Evolutionary conservation across 2,797 vertebrate genomes (phyloP).

Genomic region (Tarsius wallacei): DNA sequence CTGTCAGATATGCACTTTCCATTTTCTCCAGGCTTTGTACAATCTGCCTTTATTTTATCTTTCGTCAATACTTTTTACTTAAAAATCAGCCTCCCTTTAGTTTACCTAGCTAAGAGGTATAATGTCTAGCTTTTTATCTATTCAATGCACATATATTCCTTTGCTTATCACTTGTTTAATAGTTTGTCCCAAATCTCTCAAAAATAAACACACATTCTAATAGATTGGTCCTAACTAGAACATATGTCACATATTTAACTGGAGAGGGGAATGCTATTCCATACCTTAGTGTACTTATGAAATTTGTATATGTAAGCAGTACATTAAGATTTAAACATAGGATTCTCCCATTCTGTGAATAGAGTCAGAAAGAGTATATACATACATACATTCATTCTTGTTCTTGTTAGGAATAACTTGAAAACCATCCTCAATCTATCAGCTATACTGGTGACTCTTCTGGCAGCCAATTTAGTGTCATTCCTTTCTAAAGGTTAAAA

Average conservation of each 20-base stretch:
- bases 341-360: not conserved
- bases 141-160: not conserved
- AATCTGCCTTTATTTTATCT: conserved; percentile 42
- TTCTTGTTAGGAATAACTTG: not conserved
- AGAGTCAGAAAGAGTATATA: not conserved
- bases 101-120: not conserved
- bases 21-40: not conserved
- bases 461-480: not conserved
- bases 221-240: not conserved
- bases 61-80: conserved; percentile 26
- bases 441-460: not conserved
- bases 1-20: conserved; percentile 16
- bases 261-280: not conserved
- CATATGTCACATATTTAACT: not conserved
- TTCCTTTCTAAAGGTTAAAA: not conserved
- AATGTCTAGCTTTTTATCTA: not conserved
- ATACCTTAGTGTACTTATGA: not conserved
- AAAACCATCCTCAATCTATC: not conserved
- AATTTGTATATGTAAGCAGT: not conserved
- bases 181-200: not conserved
- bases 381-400: not conserved
- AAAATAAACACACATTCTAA: not conserved
- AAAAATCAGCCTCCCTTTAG: not conserved
- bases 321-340: not conserved
- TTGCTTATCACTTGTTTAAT: not conserved